Conservation (phyloP, 2,888 invertebrate genomes). For the Cremastinae sp. region DNA sequence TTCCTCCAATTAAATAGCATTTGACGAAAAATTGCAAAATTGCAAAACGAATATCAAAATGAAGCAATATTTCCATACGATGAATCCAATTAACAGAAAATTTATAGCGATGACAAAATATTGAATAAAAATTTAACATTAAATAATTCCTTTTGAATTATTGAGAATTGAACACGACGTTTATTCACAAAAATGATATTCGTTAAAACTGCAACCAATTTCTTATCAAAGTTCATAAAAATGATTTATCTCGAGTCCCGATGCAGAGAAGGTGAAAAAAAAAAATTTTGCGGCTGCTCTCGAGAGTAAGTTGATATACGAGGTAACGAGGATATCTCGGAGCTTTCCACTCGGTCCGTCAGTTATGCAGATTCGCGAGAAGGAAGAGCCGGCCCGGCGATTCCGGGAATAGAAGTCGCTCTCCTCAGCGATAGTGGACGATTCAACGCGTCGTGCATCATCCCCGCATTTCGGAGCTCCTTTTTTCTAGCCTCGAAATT, state of each 20-base stretch:
- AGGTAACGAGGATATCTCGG: constrained; percentile 7
- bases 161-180: no score
- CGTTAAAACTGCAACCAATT: not conserved
- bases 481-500: constrained; percentile 29
- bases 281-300: constrained; percentile 3
- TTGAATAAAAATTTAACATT: no score
- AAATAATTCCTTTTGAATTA: no score
- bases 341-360: constrained; percentile 10
- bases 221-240: no score
- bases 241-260: no score
- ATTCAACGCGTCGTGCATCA: constrained; percentile 4
- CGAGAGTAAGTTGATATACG: constrained; percentile 46
- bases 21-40: no score
- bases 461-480: not conserved
- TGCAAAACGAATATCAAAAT: no score
- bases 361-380: constrained; percentile 16
- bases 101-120: no score
- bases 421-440: constrained; percentile 18
- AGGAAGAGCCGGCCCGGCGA: constrained; percentile 19
- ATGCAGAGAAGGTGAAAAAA: not conserved
- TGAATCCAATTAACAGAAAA: no score
- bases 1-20: no score
- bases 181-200: no score
- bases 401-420: constrained; percentile 36
- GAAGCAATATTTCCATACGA: no score